Base-by-base conservation (phyloP, 2,888 invertebrate species). In the Atherix ibis region DNA sequence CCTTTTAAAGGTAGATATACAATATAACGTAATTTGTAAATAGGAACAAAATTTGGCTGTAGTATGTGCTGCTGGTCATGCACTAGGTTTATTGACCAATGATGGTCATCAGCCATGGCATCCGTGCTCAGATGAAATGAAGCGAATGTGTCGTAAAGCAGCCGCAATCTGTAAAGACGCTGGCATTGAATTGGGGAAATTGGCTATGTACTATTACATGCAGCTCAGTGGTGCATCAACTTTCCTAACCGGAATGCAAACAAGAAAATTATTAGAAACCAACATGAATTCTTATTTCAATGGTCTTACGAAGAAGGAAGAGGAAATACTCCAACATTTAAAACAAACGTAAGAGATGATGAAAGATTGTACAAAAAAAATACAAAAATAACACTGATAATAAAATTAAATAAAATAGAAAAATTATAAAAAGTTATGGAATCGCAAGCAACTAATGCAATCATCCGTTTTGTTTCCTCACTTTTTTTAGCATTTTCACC, bases 81-180 rank as follows among this genome's bases (percentile, higher is more conserved):
- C 76, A 3, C 76, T 91, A 81, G 87, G 89, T 3, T 65, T 92
- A 15, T 64, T 92, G 19, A 76, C 81, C 5, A 78, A 73, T 53
- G 54, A 56, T 25, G 85, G 83, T 0, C 78, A 83, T 1, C 78
- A 70, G 41, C 48, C 58, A 1, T 91, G 89, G 89, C 88, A 91
- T 61, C 81, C 83, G 3, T 83, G 83, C 2, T 58, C 63, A 16
- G 64, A 72, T 14, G 65, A 73, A 31, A 64, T 73, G 8, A 78
- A 75, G 52, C 56, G 63, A 18, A 52, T 67, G 19, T 78, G 80
- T 52, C 54, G 51, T 28, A 54, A 68, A 45, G 82, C 83, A 2
- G 64, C 68, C 0, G 61, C 70, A 6, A 70, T 70, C 49, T 83
- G 82, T 56, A 70, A 72, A 63, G 77, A 78, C 52, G 49, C 46